phyloP scores from a whole-genome alignment of 2,888 invertebrate species.

The Polydesmus complanatus region DNA sequence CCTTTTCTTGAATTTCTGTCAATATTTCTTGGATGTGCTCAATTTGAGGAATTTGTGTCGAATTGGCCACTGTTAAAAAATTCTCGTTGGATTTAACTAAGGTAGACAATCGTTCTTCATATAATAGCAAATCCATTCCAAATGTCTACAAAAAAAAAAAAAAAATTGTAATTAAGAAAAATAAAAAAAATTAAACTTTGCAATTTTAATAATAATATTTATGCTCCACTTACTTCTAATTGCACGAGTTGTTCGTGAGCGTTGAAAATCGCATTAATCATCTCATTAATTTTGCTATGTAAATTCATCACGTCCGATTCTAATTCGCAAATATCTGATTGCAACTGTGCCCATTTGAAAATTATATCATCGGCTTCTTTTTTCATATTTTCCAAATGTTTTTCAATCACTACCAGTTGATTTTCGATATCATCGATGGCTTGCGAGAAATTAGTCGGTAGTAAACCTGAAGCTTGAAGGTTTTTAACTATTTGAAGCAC shows the following conservation, averaged over 20 bases:
- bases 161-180: background rate
- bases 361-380: background rate
- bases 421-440: background rate
- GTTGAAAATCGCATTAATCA: background rate
- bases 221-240: background rate
- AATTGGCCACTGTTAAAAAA: slow-evolving; percentile 26
- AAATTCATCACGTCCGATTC: background rate
- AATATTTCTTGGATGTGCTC: slow-evolving; percentile 1
- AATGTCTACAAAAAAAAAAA: background rate
- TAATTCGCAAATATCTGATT: background rate
- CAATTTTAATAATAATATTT: too few relatives aligned
- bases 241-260: background rate
- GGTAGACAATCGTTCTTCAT: background rate
- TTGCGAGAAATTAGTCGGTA: too few relatives aligned
- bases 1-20: slow-evolving; percentile 7
- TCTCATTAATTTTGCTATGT: background rate
- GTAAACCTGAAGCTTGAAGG: too few relatives aligned
- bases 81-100: background rate
- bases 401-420: background rate
- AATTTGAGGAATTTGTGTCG: slow-evolving; percentile 46
- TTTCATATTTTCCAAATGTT: background rate
- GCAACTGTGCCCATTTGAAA: background rate
- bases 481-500: background rate
- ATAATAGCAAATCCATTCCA: background rate
- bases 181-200: background rate